A percentile compares a stretch with the other conserved stretches of the same genome.
These are phyloP conservation scores for Adelosebastes latens DNA, from an alignment of 2,797 vertebrate species.

Conservation along the genomic window DNA sequence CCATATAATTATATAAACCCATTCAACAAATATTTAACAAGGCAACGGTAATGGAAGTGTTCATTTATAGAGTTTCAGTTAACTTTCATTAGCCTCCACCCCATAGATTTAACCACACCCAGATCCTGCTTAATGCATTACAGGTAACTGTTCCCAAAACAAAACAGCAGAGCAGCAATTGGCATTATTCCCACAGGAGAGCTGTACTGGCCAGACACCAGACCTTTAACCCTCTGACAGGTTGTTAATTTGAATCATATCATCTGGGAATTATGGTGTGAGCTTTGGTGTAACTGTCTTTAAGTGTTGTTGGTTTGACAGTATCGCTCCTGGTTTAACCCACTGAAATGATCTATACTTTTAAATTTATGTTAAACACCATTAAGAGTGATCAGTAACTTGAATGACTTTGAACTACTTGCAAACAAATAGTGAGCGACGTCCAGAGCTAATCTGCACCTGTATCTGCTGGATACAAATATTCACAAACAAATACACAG, in stretches of 20 bases:
- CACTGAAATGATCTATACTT: neutral
- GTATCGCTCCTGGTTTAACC: neutral
- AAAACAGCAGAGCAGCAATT: slow-evolving; percentile 5
- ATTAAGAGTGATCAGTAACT: neutral
- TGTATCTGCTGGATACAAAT: neutral
- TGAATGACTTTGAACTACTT: neutral
- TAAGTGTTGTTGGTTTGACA: neutral
- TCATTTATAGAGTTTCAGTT: neutral
- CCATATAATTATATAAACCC: neutral
- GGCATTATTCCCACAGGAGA: neutral
- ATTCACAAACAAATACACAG: neutral
- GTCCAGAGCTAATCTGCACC: neutral
- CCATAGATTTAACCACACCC: neutral
- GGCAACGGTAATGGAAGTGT: neutral
- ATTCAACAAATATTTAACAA: neutral
- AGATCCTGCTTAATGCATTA: slow-evolving; percentile 6
- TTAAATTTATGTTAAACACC: neutral
- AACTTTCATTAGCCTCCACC: neutral
- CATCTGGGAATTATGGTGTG: neutral
- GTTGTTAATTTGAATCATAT: slow-evolving; percentile 5
- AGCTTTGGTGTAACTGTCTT: neutral
- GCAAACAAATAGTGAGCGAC: neutral
- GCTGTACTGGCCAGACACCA: neutral
- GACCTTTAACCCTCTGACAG: slow-evolving; percentile 1
- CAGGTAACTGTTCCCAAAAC: neutral